These are phyloP conservation scores for Cyaniris semiargus DNA, from an alignment of 2,888 invertebrate species.

Conservation along the genomic window DNA sequence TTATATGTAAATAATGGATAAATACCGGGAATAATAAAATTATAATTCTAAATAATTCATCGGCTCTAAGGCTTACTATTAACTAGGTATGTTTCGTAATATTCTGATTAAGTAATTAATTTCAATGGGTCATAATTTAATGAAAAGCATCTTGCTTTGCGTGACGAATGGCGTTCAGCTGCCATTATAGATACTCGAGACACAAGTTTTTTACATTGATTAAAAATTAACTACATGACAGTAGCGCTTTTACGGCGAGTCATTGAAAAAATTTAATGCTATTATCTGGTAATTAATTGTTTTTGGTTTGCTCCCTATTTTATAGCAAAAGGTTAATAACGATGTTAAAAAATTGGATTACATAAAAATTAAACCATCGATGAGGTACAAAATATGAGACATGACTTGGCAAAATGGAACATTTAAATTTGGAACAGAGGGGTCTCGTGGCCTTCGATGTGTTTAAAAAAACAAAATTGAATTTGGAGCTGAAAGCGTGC, in stretches of 20 bases:
- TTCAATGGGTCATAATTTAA: constrained; percentile 10
- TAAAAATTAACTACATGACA: constrained; percentile 2
- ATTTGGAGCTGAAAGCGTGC: background rate
- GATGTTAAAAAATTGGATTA: background rate
- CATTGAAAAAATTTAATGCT: background rate
- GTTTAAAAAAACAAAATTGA: background rate
- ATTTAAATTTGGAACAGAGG: background rate
- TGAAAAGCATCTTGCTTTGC: constrained; percentile 3
- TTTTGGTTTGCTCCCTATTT: background rate
- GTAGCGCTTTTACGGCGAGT: constrained; percentile 7
- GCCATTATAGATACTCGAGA: background rate
- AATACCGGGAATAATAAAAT: constrained; percentile 5
- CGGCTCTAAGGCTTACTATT: background rate
- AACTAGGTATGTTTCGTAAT: background rate
- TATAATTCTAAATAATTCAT: background rate
- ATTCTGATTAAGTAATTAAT: constrained; percentile 5
- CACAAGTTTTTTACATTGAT: constrained; percentile 3
- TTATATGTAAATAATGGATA: constrained; percentile 21
- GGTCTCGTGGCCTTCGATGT: background rate
- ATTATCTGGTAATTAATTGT: background rate
- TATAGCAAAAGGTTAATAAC: background rate
- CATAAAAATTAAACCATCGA: background rate
- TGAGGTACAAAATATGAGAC: background rate
- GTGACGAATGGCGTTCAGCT: constrained; percentile 10
- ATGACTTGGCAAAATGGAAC: background rate